These are phyloP conservation scores for Rhopalosiphum padi DNA, from an alignment of 1,140 invertebrate genomes.

Conservation along the genomic window DNA sequence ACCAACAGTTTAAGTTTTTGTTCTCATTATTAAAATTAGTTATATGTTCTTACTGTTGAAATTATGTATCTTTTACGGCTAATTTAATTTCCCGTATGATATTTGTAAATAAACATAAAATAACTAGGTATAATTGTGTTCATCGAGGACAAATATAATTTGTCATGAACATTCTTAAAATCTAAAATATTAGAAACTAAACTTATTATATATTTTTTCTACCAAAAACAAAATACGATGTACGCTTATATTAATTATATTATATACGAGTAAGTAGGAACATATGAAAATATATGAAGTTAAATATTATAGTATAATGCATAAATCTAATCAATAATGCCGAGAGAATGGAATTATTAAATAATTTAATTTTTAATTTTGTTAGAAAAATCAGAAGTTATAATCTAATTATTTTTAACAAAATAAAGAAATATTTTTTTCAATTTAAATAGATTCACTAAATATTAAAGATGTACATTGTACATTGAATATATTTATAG, in stretches of 20 bases:
- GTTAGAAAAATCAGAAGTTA: not conserved
- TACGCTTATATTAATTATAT: too few relatives aligned
- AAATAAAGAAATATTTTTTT: not conserved
- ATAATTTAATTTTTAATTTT: not conserved
- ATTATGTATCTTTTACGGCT: not conserved
- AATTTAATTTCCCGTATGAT: constrained; percentile 9
- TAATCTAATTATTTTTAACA: not conserved
- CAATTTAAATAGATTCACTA: not conserved
- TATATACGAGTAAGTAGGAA: too few relatives aligned
- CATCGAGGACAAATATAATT: constrained; percentile 24
- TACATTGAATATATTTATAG: not conserved
- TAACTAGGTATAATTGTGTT: not conserved
- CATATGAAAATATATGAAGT: not conserved
- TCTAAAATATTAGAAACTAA: not conserved
- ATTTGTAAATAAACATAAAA: not conserved
- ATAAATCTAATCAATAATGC: too few relatives aligned
- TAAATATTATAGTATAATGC: not conserved
- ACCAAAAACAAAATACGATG: not conserved
- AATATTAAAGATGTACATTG: too few relatives aligned
- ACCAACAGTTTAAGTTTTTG: not conserved
- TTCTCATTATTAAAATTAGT: constrained; percentile 13
- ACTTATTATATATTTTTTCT: not conserved
- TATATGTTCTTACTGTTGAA: not conserved
- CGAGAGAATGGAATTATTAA: too few relatives aligned
- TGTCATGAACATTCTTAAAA: not conserved